These are phyloP conservation scores for Drosophila tristis DNA, from an alignment of 1,140 invertebrate species.

Conservation along the genomic window DNA sequence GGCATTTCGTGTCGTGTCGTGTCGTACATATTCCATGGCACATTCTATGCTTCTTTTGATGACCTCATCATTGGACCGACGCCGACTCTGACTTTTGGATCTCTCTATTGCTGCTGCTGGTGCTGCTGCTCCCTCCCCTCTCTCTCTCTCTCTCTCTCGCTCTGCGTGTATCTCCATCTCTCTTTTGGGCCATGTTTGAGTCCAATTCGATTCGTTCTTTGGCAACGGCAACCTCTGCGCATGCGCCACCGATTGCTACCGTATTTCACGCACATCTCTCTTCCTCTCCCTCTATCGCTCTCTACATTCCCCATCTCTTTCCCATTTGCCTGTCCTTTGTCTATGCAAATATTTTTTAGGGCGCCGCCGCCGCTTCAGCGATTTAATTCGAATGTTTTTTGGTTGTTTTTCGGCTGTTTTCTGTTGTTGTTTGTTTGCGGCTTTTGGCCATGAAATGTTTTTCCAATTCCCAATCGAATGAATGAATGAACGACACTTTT, in stretches of 20 bases:
- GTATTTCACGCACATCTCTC: constrained; percentile 30
- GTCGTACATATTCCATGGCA: no score
- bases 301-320: constrained; percentile 35
- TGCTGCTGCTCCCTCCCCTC: no score
- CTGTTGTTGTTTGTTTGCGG: not conserved
- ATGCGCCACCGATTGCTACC: constrained; percentile 68
- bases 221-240: constrained; percentile 40
- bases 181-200: constrained; percentile 17
- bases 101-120: no score
- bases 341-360: constrained; percentile 55
- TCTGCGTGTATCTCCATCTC: no score
- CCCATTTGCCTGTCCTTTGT: constrained; percentile 27
- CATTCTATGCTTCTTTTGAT: no score
- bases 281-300: constrained; percentile 14
- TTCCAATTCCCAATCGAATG: constrained; percentile 26
- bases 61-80: no score
- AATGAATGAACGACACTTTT: constrained; percentile 4
- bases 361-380: constrained; percentile 33
- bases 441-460: constrained; percentile 34
- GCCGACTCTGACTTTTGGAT: no score
- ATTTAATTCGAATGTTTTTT: constrained; percentile 34
- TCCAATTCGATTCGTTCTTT: constrained; percentile 53
- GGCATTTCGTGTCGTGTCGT: no score
- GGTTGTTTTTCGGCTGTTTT: not conserved
- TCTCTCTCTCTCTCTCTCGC: not conserved